phyloP scores from a whole-genome alignment of 1,140 invertebrate species.

The Vanessa tameamea region DNA sequence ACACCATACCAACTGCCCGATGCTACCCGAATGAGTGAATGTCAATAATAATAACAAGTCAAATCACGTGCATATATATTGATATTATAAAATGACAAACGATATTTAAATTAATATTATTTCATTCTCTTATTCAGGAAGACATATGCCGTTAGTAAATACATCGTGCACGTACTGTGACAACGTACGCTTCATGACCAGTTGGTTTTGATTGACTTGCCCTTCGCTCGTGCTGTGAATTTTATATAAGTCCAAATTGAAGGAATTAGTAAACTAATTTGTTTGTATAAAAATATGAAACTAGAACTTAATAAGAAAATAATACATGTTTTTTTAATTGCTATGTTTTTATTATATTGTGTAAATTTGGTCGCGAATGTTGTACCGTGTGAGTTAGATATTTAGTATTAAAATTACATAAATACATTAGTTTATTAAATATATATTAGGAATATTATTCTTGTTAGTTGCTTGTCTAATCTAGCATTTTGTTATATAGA shows the following conservation, averaged over 20 bases:
- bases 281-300: background rate
- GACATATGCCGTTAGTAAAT: slow-evolving; percentile 57
- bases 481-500: too few species aligned
- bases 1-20: slow-evolving; percentile 51
- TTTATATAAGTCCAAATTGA: slow-evolving; percentile 39
- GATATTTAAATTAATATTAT: background rate
- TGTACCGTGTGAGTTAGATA: background rate
- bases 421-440: background rate
- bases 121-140: slow-evolving; percentile 54
- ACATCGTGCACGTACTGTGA: slow-evolving; percentile 72
- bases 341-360: too few species aligned
- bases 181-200: slow-evolving; percentile 68
- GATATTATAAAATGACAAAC: background rate
- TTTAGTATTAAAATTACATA: background rate
- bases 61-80: background rate
- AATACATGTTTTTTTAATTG: too few species aligned
- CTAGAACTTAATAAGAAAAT: too few species aligned
- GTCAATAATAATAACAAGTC: slow-evolving; percentile 9
- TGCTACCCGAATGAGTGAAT: slow-evolving; percentile 55
- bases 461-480: too few species aligned
- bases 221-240: slow-evolving; percentile 71
- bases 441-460: too few species aligned
- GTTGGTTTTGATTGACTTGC: slow-evolving; percentile 60
- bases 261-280: background rate
- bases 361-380: background rate